Evolutionary conservation across 2,888 invertebrate species (phyloP), one percentile per base, ranked within the genome.

Genomic region (Papilio gigon): DNA sequence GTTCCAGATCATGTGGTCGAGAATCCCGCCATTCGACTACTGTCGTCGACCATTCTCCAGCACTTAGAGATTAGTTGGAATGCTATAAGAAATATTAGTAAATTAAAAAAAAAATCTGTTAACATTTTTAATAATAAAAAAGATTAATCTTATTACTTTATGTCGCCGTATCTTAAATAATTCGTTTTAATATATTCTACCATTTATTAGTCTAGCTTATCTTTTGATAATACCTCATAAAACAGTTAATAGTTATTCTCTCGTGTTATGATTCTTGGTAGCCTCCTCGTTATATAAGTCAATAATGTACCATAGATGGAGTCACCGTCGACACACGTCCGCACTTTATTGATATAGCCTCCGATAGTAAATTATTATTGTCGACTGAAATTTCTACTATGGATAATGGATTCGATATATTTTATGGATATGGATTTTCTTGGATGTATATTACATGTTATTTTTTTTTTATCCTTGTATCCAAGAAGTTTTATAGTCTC

Each of bases 191-290:
- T 60, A 27, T 60, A 25, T 56, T 27, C 27, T 5, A 53, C 20
- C 12, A 58, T 63, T 40, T 68, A 40, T 53, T 56, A 50, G 50
- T 61, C 33, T 58, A 50, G 66, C 22, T 44, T 64, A 40, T n/a
- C 20, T 11, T 42, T 2, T 12, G 56, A 67, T 61, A 67, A 61
- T 63, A 63, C n/a, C n/a, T 63, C 58, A 68, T 68, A 63, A 68
- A 68, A 44, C 44, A 20, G 25, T 50, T 20, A 60, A 65, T 60
- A 40, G 68, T 65, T 68, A 60, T 40, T 17, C 69, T 59, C 61
- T 27, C 25, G 60, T 70, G 70, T 68, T 71, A 71, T 71, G 65
- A 70, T 66, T 64, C 59, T 64, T 50, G 50, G 65, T 61, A 50
- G 60, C 60, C 30, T 59, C 60, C 11, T 12, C 50, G 58, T 68